These are phyloP conservation scores for Tiaroga cobitis DNA, from an alignment of 2,797 vertebrate species.

Conservation along the genomic window DNA sequence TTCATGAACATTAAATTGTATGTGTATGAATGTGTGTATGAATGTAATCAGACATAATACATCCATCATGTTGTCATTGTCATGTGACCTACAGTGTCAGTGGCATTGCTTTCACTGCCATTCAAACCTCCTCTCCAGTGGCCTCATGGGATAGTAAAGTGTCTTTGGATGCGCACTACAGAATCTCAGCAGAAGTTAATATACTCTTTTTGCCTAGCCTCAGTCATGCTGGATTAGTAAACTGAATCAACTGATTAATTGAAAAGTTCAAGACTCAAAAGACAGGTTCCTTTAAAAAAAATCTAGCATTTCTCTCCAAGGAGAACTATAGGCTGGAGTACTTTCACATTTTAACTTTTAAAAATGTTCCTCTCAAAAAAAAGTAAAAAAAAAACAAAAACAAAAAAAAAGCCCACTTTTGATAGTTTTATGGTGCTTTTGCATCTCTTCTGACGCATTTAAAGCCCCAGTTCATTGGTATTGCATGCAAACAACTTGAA, in stretches of 20 bases:
- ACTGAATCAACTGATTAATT: neutral
- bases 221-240: neutral
- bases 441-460: neutral
- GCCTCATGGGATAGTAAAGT: neutral
- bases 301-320: neutral
- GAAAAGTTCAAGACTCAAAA: neutral
- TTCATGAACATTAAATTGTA: neutral
- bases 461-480: neutral
- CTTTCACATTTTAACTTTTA: neutral
- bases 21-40: neutral
- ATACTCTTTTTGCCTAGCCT: neutral
- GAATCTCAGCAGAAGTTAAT: neutral
- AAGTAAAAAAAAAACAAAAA: too few species aligned
- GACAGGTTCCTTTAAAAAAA: neutral
- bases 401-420: neutral
- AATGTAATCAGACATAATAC: neutral
- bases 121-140: neutral
- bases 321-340: too few species aligned
- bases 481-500: constrained; percentile 1
- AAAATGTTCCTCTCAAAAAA: neutral
- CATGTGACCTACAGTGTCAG: neutral
- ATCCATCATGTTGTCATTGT: neutral
- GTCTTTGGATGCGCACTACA: too few species aligned
- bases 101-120: neutral
- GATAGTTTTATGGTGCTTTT: neutral